These are phyloP conservation scores for Anguilla anguilla DNA, from an alignment of 2,797 vertebrate genomes.

Conservation along the genomic window DNA sequence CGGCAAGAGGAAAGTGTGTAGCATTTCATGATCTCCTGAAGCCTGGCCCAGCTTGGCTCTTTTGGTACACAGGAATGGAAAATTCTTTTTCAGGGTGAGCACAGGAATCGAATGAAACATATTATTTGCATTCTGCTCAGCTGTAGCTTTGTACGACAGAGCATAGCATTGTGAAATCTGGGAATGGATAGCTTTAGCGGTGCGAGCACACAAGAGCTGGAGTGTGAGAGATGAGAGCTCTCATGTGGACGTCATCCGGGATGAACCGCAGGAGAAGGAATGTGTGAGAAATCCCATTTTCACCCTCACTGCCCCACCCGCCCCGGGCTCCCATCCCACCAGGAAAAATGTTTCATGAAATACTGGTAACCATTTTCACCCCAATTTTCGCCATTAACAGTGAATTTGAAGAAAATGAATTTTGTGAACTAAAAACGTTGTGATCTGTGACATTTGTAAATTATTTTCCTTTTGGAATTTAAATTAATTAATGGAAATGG, in stretches of 20 bases:
- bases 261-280: background rate
- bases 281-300: constrained; percentile 21
- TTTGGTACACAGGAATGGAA: constrained; percentile 12
- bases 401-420: background rate
- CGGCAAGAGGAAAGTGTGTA: constrained; percentile 37
- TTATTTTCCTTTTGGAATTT: background rate
- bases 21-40: constrained; percentile 24
- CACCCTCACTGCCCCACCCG: background rate
- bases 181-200: background rate
- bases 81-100: constrained; percentile 2
- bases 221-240: background rate
- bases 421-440: background rate
- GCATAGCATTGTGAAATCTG: background rate
- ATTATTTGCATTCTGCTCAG: background rate
- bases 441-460: background rate
- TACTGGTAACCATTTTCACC: background rate
- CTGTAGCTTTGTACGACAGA: background rate
- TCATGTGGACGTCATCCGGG: background rate
- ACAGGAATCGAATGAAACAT: background rate
- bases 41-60: background rate
- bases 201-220: background rate
- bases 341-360: background rate
- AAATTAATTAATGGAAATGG: background rate
- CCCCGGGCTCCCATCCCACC: background rate
- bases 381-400: background rate